These are phyloP conservation scores for Galaxias olidus DNA, from an alignment of 2,797 vertebrate genomes.

Conservation along the genomic window DNA sequence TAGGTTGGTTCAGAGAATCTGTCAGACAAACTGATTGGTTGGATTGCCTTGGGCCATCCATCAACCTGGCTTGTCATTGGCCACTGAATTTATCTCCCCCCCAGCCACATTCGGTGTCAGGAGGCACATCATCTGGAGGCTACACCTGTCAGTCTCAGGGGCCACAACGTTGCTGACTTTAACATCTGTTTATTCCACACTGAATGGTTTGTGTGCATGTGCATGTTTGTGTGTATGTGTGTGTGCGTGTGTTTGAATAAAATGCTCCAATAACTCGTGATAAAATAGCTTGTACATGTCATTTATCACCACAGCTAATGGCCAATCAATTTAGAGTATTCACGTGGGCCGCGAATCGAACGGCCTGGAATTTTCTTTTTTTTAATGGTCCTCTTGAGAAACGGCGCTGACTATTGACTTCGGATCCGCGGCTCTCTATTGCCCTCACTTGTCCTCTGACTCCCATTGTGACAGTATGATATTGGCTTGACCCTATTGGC, in stretches of 20 bases:
- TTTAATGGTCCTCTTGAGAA: too few species aligned
- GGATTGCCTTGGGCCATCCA: slow-evolving; percentile 51
- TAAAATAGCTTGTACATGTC: too few species aligned
- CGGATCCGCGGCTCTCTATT: background rate
- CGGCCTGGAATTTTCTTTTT: too few species aligned
- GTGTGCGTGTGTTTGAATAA: background rate
- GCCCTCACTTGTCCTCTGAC: slow-evolving; percentile 15
- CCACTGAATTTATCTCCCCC: slow-evolving; percentile 56
- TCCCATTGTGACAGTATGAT: slow-evolving; percentile 50
- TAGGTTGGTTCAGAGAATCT: slow-evolving; percentile 57
- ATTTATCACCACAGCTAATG: too few species aligned
- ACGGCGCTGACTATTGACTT: background rate
- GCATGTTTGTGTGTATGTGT: background rate
- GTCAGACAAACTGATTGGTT: slow-evolving; percentile 65
- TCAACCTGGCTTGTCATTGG: slow-evolving; percentile 58
- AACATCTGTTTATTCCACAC: slow-evolving; percentile 44
- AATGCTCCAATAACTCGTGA: too few species aligned
- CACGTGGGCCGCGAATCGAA: too few species aligned
- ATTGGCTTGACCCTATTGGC: slow-evolving; percentile 69
- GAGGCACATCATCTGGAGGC: slow-evolving; percentile 53
- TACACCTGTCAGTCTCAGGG: slow-evolving; percentile 41
- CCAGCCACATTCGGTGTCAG: slow-evolving; percentile 52
- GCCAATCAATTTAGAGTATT: too few species aligned
- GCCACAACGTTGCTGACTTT: slow-evolving; percentile 52
- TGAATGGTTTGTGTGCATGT: background rate